phyloP scores from a whole-genome alignment of 2,888 invertebrate genomes.

The Folsomia candida region DNA sequence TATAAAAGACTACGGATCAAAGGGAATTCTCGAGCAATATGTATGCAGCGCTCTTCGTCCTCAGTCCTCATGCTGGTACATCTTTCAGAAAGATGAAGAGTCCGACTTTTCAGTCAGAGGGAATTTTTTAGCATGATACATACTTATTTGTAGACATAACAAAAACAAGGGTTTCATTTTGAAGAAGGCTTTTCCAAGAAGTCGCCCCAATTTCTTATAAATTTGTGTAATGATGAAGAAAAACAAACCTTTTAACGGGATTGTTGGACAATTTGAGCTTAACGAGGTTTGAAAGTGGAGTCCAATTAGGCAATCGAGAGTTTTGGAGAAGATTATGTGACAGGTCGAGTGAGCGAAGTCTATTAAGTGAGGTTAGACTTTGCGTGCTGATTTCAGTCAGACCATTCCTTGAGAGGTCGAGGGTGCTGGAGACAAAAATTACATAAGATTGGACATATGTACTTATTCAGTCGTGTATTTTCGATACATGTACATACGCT shows the following conservation, averaged over 20 bases:
- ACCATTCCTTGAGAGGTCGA: slow-evolving; percentile 77
- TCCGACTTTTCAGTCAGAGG: neutral
- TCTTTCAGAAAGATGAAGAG: too few relatives aligned
- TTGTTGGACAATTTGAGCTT: slow-evolving; percentile 77
- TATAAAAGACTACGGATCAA: neutral
- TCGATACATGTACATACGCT: too few relatives aligned
- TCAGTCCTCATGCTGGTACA: too few relatives aligned
- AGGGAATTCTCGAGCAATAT: slow-evolving; percentile 3
- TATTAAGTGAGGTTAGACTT: slow-evolving; percentile 60
- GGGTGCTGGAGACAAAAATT: too few relatives aligned
- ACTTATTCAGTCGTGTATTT: too few relatives aligned
- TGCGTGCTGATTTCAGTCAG: slow-evolving; percentile 70
- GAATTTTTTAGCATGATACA: too few relatives aligned
- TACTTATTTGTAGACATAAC: neutral
- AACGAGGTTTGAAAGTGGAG: slow-evolving; percentile 68
- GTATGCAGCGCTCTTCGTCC: neutral
- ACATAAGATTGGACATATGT: too few relatives aligned
- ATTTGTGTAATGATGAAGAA: neutral
- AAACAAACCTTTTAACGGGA: slow-evolving; percentile 62
- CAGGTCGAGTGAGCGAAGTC: slow-evolving; percentile 71
- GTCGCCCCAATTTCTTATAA: neutral
- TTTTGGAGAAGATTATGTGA: slow-evolving; percentile 70
- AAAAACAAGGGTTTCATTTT: slow-evolving; percentile 50
- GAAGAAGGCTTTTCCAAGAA: neutral
- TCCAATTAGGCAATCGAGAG: slow-evolving; percentile 73